phyloP scores from a whole-genome alignment of 1,140 invertebrate genomes.

The Danaus melanippus region DNA sequence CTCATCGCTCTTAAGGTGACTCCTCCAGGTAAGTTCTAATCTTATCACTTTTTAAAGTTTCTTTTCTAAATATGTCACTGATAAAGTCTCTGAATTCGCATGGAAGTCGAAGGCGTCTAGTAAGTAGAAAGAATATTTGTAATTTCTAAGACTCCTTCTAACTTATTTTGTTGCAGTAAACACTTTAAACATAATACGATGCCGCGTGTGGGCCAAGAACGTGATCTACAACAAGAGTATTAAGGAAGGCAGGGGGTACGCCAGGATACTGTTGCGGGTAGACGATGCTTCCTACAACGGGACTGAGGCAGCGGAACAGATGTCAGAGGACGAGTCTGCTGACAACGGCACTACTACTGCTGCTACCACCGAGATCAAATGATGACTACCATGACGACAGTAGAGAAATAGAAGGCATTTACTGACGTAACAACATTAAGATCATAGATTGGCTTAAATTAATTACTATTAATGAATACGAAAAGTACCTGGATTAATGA shows the following conservation, averaged over 20 bases:
- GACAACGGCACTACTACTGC: constrained; percentile 2
- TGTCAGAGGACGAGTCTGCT: constrained; percentile 6
- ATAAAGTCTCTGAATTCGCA: too few species aligned
- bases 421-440: too few species aligned
- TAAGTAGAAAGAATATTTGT: too few species aligned
- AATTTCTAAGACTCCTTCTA: not conserved
- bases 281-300: constrained; percentile 8
- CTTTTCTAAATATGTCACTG: too few species aligned
- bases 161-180: constrained; percentile 35
- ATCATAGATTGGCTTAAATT: too few species aligned
- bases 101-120: too few species aligned
- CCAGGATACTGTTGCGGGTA: constrained; percentile 32
- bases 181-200: constrained; percentile 28
- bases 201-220: constrained; percentile 56
- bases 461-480: too few species aligned
- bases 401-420: too few species aligned
- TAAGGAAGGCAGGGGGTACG: constrained; percentile 49
- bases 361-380: too few species aligned
- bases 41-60: not conserved
- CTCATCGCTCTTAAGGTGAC: constrained; percentile 42
- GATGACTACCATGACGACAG: too few species aligned
- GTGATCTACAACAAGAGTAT: constrained; percentile 51
- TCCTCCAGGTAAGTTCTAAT: constrained; percentile 29
- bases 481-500: too few species aligned
- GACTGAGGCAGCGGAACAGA: too few species aligned